Conservation (phyloP, 2,797 vertebrate species). For the Halcyon badia region DNA sequence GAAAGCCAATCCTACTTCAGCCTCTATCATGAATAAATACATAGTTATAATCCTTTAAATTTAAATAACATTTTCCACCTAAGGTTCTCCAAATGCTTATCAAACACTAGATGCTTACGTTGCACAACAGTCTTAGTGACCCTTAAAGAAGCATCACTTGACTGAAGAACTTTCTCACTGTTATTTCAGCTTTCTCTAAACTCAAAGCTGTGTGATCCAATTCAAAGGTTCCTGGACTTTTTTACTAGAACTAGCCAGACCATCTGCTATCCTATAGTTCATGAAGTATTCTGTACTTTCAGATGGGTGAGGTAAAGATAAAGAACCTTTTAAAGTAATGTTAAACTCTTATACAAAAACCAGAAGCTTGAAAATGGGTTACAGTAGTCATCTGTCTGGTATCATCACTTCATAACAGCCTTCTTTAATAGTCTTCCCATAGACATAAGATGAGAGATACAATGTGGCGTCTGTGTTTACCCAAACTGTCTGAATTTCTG, state of each 20-base stretch:
- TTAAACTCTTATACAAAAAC: neutral
- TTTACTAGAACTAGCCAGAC: neutral
- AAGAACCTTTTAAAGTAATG: neutral
- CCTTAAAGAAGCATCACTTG: neutral
- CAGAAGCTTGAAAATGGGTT: neutral
- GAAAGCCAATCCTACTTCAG: conserved; percentile 23
- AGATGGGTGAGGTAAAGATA: neutral
- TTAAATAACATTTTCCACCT: neutral
- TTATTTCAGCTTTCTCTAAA: neutral
- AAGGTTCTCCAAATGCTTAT: neutral
- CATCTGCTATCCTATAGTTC: neutral
- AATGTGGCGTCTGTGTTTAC: neutral
- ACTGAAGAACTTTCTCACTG: neutral
- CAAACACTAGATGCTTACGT: neutral
- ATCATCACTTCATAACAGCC: neutral
- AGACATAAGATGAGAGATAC: neutral
- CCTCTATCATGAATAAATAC: conserved; percentile 18
- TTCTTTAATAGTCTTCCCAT: neutral
- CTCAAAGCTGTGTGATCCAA: neutral
- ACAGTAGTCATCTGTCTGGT: neutral
- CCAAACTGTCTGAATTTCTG: neutral
- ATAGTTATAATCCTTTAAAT: neutral
- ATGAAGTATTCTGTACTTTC: neutral
- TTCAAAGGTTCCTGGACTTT: neutral
- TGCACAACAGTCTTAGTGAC: neutral